Base-by-base conservation (phyloP, 2,797 vertebrate species). In the Nyctibius grandis region DNA sequence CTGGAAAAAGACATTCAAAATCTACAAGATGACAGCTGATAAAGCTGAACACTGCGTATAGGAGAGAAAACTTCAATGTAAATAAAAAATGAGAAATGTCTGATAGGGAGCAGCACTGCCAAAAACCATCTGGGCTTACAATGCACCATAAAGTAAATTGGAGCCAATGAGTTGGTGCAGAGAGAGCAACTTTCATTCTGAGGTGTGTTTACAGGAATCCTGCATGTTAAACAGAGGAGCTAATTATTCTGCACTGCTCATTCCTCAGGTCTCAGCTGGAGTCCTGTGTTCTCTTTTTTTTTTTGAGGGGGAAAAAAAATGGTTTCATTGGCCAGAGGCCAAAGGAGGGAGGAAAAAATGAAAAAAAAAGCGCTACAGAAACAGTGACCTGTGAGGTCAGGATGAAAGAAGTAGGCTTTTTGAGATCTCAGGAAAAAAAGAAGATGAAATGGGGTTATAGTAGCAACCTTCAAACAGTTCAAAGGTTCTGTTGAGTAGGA, bases 161-260 rank as follows among this genome's bases (percentile, higher is more conserved):
- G 36, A 89, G 44, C n/a, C 34, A 60, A 48, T 21, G 36, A 48
- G 6, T 16, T 85, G 78, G 40, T 91, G 78, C 81, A 79, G 73
- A 86, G 68, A 92, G 73, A 68, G 5, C 57, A 23, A 82, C 36
- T 86, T 92, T 91, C 74, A 69, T 93, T 89, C 47, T 84, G 88
- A 88, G 87, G 56, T 80, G 61, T 75, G 33, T 82, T 97, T 95
- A 51, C 70, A 86, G 83, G 67, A 93, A 79, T 86, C 22, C 53
- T 79, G 61, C 80, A 12, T 38, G 68, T 78, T 89, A 88, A 93
- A 64, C 45, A 93, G 85, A 69, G 53, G 34, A 88, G 31, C 26
- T 92, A 81, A 93, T 91, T 84, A 76, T 65, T 81, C 61, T 63
- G 57, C n/a, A 44, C 47, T 82, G 14, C 22, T 73, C 34, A 17